Evolutionary conservation across 2,113 vertebrate genomes (phyloP).

Genomic region (Atractosteus spatula): DNA sequence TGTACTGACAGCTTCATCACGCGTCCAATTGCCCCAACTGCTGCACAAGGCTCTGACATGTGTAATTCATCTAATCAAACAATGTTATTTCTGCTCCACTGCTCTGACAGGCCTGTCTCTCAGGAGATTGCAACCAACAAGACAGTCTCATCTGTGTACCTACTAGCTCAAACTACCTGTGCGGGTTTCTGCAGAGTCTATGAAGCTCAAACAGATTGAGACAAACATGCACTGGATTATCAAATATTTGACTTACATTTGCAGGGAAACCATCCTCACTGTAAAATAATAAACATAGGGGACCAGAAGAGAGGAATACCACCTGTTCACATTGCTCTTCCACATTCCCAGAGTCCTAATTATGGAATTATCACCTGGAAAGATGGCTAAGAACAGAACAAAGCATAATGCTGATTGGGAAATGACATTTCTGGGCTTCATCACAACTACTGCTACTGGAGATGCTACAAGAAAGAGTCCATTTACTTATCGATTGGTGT

Average conservation of each 20-base stretch:
- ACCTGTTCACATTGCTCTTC: constrained; percentile 13
- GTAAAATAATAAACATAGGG: neutral
- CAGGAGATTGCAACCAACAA: neutral
- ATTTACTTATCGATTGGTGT: neutral
- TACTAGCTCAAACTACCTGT: neutral
- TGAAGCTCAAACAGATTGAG: neutral
- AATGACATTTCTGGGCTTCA: too few relatives aligned
- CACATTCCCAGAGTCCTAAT: constrained; percentile 15
- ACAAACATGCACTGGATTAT: too few relatives aligned
- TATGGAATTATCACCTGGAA: constrained; percentile 14
- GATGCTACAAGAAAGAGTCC: neutral
- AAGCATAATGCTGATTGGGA: too few relatives aligned
- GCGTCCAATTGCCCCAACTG: neutral
- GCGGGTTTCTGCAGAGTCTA: neutral
- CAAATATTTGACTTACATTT: neutral
- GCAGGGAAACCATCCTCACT: too few relatives aligned
- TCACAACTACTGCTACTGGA: too few relatives aligned
- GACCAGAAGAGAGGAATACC: neutral
- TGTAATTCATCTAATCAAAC: constrained; percentile 22
- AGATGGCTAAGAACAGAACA: too few relatives aligned
- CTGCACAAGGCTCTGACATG: neutral
- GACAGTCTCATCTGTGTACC: neutral
- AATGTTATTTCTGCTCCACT: constrained; percentile 2
- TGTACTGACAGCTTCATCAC: neutral
- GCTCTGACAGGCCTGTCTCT: neutral